phyloP scores from a whole-genome alignment of 1,140 invertebrate genomes.

The Camponotus floridanus region DNA sequence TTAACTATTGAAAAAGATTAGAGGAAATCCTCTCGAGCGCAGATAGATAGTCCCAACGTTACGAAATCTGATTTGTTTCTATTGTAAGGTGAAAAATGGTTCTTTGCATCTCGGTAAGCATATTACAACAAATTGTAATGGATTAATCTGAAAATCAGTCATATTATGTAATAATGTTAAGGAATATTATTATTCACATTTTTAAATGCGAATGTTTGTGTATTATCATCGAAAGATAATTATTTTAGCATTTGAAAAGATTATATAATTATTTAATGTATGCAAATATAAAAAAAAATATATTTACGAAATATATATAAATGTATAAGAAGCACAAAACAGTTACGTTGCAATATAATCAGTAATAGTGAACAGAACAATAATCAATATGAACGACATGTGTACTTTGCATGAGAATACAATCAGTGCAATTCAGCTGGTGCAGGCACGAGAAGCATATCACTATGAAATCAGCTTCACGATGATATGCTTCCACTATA shows the following conservation, averaged over 20 bases:
- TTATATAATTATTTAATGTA: background rate
- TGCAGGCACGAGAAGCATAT: slow-evolving; percentile 71
- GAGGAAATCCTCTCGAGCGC: slow-evolving; percentile 61
- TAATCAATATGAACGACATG: slow-evolving; percentile 67
- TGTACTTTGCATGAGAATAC: slow-evolving; percentile 81
- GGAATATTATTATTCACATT: background rate
- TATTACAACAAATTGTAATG: slow-evolving; percentile 31
- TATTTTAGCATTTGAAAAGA: background rate
- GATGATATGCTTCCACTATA: slow-evolving; percentile 3
- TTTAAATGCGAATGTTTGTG: background rate
- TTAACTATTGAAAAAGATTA: slow-evolving; percentile 74
- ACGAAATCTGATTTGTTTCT: slow-evolving; percentile 57
- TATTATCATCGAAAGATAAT: background rate
- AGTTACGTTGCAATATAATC: slow-evolving; percentile 68
- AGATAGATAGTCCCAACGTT: slow-evolving; percentile 39
- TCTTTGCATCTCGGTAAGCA: slow-evolving; percentile 12
- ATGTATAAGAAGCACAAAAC: slow-evolving; percentile 44
- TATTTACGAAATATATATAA: background rate
- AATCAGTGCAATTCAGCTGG: slow-evolving; percentile 80
- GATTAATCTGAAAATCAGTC: slow-evolving; percentile 21
- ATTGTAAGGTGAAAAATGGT: slow-evolving; percentile 55
- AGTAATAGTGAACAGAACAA: slow-evolving; percentile 48
- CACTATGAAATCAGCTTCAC: slow-evolving; percentile 69
- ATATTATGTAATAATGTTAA: slow-evolving; percentile 11
- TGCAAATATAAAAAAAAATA: background rate